A percentile compares a stretch with the other conserved stretches of the same genome.
Conservation (phyloP, 2,797 vertebrate genomes). For the Sandelia bainsii region DNA sequence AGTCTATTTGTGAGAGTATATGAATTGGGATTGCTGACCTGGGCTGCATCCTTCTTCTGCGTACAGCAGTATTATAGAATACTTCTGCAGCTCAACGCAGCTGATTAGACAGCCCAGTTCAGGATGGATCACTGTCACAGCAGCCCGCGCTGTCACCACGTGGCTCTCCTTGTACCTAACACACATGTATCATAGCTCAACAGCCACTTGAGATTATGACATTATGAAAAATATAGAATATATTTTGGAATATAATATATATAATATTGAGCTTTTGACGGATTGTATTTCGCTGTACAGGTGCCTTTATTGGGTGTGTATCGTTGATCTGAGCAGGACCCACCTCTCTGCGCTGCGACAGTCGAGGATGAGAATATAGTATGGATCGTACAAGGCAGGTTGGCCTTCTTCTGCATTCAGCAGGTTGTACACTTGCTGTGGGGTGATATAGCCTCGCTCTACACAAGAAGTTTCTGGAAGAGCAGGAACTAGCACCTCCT, state of each 20-base stretch:
- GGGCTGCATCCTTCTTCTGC: slow-evolving; percentile 76
- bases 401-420: slow-evolving; percentile 78
- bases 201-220: too few species aligned
- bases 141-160: slow-evolving; percentile 72
- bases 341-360: slow-evolving; percentile 77
- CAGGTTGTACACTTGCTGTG: slow-evolving; percentile 79
- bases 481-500: slow-evolving; percentile 66
- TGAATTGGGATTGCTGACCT: slow-evolving; percentile 59
- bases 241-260: too few species aligned
- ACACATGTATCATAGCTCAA: background rate
- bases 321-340: background rate
- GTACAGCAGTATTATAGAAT: slow-evolving; percentile 80
- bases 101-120: slow-evolving; percentile 78
- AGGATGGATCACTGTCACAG: slow-evolving; percentile 79
- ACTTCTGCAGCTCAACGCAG: slow-evolving; percentile 79
- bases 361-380: slow-evolving; percentile 79
- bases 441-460: slow-evolving; percentile 72
- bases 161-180: slow-evolving; percentile 77
- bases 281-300: background rate
- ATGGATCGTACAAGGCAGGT: slow-evolving; percentile 66
- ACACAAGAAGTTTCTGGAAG: slow-evolving; percentile 64
- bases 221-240: too few species aligned
- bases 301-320: background rate
- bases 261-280: background rate
- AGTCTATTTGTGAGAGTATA: background rate